These are phyloP conservation scores for Philopedon plagiatum DNA, from an alignment of 2,888 invertebrate genomes.

Conservation along the genomic window DNA sequence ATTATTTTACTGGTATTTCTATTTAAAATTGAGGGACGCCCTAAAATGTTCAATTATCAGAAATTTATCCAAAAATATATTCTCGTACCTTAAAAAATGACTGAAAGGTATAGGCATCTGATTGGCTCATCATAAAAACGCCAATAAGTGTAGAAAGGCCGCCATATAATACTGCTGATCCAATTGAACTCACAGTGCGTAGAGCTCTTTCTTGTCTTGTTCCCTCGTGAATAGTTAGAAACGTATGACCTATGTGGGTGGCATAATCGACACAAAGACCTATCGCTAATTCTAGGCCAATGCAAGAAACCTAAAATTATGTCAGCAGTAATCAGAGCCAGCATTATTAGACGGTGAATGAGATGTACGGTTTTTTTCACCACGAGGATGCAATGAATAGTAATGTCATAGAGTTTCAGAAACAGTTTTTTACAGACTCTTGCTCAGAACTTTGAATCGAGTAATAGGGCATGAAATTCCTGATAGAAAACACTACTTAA, in stretches of 20 bases:
- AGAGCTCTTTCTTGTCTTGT: constrained; percentile 73
- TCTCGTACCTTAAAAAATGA: constrained; percentile 77
- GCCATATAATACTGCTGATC: constrained; percentile 83
- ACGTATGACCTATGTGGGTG: constrained; percentile 86
- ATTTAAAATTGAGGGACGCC: no score
- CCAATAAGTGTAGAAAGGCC: constrained; percentile 85
- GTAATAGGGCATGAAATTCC: no score
- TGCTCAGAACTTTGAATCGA: no score
- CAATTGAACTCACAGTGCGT: constrained; percentile 80
- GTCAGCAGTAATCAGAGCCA: no score
- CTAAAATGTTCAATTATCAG: no score
- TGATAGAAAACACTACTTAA: no score
- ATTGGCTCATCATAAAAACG: constrained; percentile 78
- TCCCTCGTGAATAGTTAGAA: constrained; percentile 75
- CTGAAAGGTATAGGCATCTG: constrained; percentile 83
- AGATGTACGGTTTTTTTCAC: not conserved
- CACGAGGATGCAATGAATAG: no score
- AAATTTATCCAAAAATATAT: not conserved
- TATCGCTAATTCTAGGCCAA: constrained; percentile 84
- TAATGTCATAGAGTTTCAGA: no score
- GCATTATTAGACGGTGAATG: no score
- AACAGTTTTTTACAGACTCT: no score
- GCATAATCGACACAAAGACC: constrained; percentile 90
- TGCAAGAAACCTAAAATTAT: constrained; percentile 74
- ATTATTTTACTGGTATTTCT: no score